phyloP scores from a whole-genome alignment of 2,888 invertebrate genomes.

The Pseudococcus longispinus region DNA sequence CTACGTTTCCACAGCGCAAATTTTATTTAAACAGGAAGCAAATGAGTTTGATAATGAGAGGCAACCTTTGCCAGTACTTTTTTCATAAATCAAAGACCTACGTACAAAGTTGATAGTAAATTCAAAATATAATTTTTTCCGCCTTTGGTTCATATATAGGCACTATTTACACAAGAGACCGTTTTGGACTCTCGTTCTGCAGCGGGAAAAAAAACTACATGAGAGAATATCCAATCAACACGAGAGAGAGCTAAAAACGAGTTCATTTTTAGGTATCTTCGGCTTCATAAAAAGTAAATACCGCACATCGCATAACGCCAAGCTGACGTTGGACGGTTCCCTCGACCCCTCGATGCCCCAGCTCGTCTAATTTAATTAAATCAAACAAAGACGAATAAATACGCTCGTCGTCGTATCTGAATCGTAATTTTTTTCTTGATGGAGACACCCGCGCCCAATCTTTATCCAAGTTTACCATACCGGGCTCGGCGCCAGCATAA shows the following conservation, averaged over 20 bases:
- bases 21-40: slow-evolving; percentile 5
- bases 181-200: background rate
- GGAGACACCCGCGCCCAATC: background rate
- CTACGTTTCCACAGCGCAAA: background rate
- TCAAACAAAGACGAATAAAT: slow-evolving; percentile 1
- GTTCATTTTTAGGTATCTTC: background rate
- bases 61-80: background rate
- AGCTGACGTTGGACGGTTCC: background rate
- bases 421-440: background rate
- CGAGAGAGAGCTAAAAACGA: background rate
- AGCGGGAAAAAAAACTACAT: background rate
- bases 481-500: slow-evolving; percentile 18
- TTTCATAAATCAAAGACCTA: background rate
- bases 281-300: background rate
- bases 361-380: background rate
- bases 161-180: background rate
- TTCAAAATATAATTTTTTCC: background rate
- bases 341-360: background rate
- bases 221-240: background rate
- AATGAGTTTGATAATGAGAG: background rate
- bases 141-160: background rate
- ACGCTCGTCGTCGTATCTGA: background rate
- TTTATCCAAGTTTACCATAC: no score
- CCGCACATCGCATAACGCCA: no score
- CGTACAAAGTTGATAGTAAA: background rate